A percentile compares a stretch with the other conserved stretches of the same genome.
phyloP scores from a whole-genome alignment of 2,113 vertebrate genomes.

The Plecotus auritus region DNA sequence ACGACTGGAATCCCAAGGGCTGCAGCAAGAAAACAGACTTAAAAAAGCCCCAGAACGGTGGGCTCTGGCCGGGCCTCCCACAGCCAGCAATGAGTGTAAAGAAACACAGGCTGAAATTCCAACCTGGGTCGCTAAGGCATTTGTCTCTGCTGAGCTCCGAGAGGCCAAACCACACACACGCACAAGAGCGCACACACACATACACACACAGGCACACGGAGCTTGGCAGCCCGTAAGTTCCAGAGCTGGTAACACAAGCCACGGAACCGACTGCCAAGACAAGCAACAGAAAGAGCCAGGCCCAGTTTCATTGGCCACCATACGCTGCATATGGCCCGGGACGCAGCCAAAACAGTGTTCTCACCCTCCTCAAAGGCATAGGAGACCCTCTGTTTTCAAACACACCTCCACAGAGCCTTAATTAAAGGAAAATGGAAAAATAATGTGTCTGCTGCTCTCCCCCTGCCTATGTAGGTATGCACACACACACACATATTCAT shows the following conservation, averaged over 20 bases:
- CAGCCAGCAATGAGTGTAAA: slow-evolving; percentile 49
- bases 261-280: slow-evolving; percentile 84
- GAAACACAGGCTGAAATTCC: slow-evolving; percentile 72
- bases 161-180: slow-evolving; percentile 76
- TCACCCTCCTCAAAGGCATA: slow-evolving; percentile 87
- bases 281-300: slow-evolving; percentile 85
- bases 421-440: slow-evolving; percentile 87
- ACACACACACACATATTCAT: neutral
- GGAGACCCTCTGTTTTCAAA: slow-evolving; percentile 89
- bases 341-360: slow-evolving; percentile 84
- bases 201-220: slow-evolving; percentile 60
- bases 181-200: neutral
- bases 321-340: slow-evolving; percentile 85
- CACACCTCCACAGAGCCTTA: slow-evolving; percentile 86
- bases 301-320: slow-evolving; percentile 86
- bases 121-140: slow-evolving; percentile 74
- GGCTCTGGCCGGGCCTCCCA: slow-evolving; percentile 36
- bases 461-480: slow-evolving; percentile 44
- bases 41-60: slow-evolving; percentile 21
- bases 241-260: slow-evolving; percentile 87
- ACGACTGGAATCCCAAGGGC: slow-evolving; percentile 38
- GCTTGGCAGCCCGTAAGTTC: slow-evolving; percentile 85
- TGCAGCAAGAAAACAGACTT: slow-evolving; percentile 29
- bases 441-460: slow-evolving; percentile 74
- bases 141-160: slow-evolving; percentile 78